Base-by-base conservation (phyloP, 2,888 invertebrate genomes). In the Adela reaumurella region DNA sequence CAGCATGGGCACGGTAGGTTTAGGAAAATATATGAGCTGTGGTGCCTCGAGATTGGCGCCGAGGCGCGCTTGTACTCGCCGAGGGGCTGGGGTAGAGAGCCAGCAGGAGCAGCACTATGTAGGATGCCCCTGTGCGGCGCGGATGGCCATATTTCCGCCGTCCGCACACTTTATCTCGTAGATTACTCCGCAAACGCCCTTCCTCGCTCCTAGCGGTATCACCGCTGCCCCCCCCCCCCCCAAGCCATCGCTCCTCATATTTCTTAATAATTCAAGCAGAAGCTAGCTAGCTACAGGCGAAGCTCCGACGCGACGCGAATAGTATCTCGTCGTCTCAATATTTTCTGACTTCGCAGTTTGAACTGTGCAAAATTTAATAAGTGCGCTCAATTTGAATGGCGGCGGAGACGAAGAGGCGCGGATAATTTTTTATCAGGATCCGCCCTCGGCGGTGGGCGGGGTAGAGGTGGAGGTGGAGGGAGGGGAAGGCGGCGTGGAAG, bases 341-440 rank as follows among this genome's bases (percentile, higher is more conserved):
- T 24, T 35, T 35, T 14, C 35, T 14, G 11, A 14, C 35, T 35
- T 44, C 48, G 17, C 49, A 48, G 49, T 54, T 53, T 54, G 52
- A 50, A 42, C 49, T 41, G 45, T 17, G 46, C 50, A 52, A 53
- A 54, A 54, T 56, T 54, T 54, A 54, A 54, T 56, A 54, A 56
- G 52, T 49, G 55, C 44, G 49, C 50, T 35, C 53, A 51, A 52
- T 54, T 54, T 56, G 52, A 51, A 52, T 51, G 52, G 49, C 35
- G 45, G 48, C 35, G 45, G 43, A 50, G n/a, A n/a, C n/a, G n/a
- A n/a, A 46, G 47, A 18, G 45, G 46, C 14, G 35, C 11, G 35
- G 8, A 24, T 24, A 5, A 24, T 6, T 24, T 24, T 24, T 24
- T 24, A 24, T 24, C 24, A 24, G 24, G 24, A 10, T 24, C 24